A percentile compares a stretch with the other conserved stretches of the same genome.
Conservation (phyloP, 1,140 invertebrate species). For the Neelides sp. region DNA sequence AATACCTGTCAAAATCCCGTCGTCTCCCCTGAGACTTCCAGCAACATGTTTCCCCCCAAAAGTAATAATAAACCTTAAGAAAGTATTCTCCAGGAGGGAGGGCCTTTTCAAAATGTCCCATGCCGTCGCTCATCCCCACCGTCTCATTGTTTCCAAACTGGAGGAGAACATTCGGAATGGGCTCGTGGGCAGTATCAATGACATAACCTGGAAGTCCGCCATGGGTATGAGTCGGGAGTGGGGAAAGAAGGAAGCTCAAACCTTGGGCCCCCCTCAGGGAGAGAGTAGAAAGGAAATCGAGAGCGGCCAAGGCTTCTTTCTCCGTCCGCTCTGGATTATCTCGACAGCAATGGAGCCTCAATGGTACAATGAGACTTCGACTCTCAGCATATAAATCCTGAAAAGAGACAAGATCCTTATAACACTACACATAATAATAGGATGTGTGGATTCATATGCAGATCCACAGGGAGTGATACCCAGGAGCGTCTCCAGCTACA, state of each 20-base stretch:
- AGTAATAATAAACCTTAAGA: constrained; percentile 34
- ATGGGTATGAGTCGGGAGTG: not conserved
- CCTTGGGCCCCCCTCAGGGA: constrained; percentile 19
- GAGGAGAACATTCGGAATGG: constrained; percentile 44
- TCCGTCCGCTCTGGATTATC: constrained; percentile 8
- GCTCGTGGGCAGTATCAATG: constrained; percentile 40
- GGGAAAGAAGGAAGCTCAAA: too few species aligned
- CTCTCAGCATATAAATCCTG: too few species aligned
- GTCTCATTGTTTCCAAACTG: constrained; percentile 38
- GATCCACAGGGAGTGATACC: too few species aligned
- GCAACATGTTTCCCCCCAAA: not conserved
- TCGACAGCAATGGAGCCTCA: constrained; percentile 18
- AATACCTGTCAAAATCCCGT: not conserved
- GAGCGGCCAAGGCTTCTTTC: not conserved
- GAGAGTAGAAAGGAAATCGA: constrained; percentile 10
- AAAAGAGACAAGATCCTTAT: too few species aligned
- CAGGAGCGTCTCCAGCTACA: too few species aligned
- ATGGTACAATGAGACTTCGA: too few species aligned
- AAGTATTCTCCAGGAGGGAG: constrained; percentile 44
- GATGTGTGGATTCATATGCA: too few species aligned
- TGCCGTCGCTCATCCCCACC: constrained; percentile 38
- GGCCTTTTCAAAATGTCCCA: constrained; percentile 47
- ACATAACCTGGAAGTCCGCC: constrained; percentile 18
- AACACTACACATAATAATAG: too few species aligned
- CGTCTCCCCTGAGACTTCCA: not conserved